Evolutionary conservation across 2,797 vertebrate species (phyloP), one percentile per base, ranked within the genome.

Genomic region (Knipowitschia caucasica): DNA sequence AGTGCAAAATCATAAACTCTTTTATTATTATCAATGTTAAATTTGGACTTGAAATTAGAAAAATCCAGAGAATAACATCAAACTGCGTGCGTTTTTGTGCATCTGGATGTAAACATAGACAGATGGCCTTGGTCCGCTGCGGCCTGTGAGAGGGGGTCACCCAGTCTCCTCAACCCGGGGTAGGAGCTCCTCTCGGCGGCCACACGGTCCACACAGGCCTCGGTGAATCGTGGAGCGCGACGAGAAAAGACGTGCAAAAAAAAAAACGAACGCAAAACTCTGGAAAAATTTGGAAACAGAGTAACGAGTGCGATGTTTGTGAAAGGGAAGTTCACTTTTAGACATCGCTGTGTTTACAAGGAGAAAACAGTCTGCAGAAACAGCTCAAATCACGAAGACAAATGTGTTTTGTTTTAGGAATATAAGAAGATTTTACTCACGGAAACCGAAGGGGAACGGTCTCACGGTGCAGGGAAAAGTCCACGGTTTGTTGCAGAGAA

Each of bases 151-250:
- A 2, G 25, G 43, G 17, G 20, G 67, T 73, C 56, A 62, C 56
- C 63, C 59, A 64, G 31, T 58, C 50, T 43, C 45, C 53, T 29
- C 8, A 61, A 59, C 47, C 17, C 58, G 45, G 34, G 14, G 5
- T 18, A 6, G 35, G 44, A 34, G 27, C 52, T 42, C 43, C 40
- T 25, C 40, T 40, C 51, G 23, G 50, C 6, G 34, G 40, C 20
- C 9, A 14, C 40, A n/a, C 47, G 54, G 20, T 11, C 2, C 8
- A 12, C 44, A 18, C n/a, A 67, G 76, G 76, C 79, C 79, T 52
- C 59, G 33, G 55, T 24, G 50, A 25, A 18, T 7, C 24, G 38
- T 23, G 57, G 25, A 18, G 12, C 1, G 45, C 10, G n/a, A 15
- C 30, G 15, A 35, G 10, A 17, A 15, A 9, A 14, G 5, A 63